A percentile compares a stretch with the other conserved stretches of the same genome.
These are phyloP conservation scores for Leptatherina wallacei DNA, from an alignment of 2,797 vertebrate genomes.

Conservation along the genomic window DNA sequence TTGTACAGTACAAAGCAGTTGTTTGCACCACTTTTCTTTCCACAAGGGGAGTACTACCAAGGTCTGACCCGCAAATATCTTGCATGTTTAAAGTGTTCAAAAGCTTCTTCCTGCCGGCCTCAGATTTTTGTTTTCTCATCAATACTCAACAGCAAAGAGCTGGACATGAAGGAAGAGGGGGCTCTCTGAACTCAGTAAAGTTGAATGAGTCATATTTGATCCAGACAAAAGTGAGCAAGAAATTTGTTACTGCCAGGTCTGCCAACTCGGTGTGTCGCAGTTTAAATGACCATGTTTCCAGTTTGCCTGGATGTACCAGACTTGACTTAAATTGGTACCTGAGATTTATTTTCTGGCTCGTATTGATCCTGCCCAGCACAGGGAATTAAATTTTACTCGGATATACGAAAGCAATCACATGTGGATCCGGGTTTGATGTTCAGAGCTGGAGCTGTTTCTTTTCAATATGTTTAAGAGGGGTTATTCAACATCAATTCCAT, in stretches of 20 bases:
- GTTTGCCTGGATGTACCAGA: constrained; percentile 47
- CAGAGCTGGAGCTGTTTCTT: constrained; percentile 46
- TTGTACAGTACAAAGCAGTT: constrained; percentile 37
- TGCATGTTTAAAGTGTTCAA: constrained; percentile 53
- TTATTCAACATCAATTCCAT: too few relatives aligned
- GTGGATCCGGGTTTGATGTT: constrained; percentile 48
- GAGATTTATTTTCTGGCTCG: constrained; percentile 44
- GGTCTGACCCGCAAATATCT: not conserved
- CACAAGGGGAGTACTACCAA: constrained; percentile 24
- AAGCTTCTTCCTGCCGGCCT: constrained; percentile 49
- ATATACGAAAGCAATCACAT: constrained; percentile 39
- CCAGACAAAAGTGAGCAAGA: constrained; percentile 6
- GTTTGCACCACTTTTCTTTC: constrained; percentile 22
- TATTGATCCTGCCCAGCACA: constrained; percentile 46
- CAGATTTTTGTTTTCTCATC: constrained; percentile 3
- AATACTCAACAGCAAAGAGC: constrained; percentile 3
- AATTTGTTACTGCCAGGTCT: constrained; percentile 32
- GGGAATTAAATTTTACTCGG: constrained; percentile 22
- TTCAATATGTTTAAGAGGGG: not conserved
- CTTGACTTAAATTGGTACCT: constrained; percentile 40
- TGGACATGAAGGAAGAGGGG: constrained; percentile 19
- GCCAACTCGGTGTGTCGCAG: constrained; percentile 42
- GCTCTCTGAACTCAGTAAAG: constrained; percentile 32
- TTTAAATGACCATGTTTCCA: constrained; percentile 60
- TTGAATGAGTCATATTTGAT: constrained; percentile 8